Conservation (phyloP, 2,113 vertebrate genomes). For the Edolisoma coerulescens region DNA sequence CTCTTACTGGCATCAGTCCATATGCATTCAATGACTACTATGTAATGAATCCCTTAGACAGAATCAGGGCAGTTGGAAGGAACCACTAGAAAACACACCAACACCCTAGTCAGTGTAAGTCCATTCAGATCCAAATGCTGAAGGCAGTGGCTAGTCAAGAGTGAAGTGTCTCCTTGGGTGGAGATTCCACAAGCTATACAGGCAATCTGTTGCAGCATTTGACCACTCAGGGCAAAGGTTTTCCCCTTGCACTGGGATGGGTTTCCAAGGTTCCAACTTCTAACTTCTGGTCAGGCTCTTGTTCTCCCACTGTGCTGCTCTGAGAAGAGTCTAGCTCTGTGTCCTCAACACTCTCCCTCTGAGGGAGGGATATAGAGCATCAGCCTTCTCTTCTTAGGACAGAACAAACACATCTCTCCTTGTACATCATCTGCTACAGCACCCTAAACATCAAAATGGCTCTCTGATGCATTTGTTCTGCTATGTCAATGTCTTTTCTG, state of each 20-base stretch:
- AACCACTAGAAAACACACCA: background rate
- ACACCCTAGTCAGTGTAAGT: background rate
- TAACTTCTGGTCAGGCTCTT: background rate
- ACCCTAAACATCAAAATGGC: background rate
- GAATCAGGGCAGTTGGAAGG: background rate
- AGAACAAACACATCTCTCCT: background rate
- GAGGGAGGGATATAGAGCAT: background rate
- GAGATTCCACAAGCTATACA: background rate
- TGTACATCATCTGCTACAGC: background rate
- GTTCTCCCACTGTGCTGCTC: background rate
- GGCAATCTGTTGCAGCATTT: background rate
- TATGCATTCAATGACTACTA: background rate
- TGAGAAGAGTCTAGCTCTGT: background rate
- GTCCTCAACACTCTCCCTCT: background rate
- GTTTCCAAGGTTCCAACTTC: background rate
- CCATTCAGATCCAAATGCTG: background rate
- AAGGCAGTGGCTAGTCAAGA: rapidly evolving
- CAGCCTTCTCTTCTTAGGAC: background rate
- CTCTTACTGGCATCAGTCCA: background rate
- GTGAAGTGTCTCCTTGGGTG: background rate
- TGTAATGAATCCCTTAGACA: background rate
- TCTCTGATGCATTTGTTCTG: background rate
- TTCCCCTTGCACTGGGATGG: background rate
- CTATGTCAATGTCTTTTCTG: background rate
- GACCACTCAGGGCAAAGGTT: background rate